These are phyloP conservation scores for Oxyura jamaicensis DNA, from an alignment of 2,113 vertebrate species.

Conservation along the genomic window DNA sequence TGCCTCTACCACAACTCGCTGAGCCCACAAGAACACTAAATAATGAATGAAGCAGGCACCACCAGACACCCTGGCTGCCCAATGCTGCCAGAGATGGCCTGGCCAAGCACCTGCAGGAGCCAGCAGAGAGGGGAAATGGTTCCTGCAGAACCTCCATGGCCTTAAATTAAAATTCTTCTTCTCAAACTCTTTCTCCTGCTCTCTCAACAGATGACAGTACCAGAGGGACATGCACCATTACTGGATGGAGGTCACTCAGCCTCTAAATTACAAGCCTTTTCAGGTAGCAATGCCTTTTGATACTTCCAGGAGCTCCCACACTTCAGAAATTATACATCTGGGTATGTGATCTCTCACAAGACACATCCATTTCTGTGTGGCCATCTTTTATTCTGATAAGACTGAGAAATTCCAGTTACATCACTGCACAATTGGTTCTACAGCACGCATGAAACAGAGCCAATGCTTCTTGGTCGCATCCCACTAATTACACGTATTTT, in stretches of 20 bases:
- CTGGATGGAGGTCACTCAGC: background rate
- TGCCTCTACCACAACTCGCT: background rate
- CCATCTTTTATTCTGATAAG: background rate
- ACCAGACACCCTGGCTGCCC: background rate
- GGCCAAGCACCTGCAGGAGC: background rate
- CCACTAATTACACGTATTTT: background rate
- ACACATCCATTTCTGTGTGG: accelerated
- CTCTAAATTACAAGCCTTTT: background rate
- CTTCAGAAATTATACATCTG: background rate
- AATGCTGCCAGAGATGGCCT: background rate
- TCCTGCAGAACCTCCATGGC: background rate
- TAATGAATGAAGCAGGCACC: background rate
- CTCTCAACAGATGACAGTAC: background rate
- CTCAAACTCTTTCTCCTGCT: background rate
- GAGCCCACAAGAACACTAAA: background rate
- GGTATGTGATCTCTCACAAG: background rate
- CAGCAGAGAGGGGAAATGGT: background rate
- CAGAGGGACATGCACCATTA: background rate
- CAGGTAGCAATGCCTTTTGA: background rate
- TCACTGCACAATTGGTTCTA: background rate
- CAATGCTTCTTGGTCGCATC: background rate
- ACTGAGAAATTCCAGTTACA: background rate
- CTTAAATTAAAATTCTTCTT: background rate
- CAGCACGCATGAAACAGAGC: background rate
- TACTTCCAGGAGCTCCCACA: background rate